A percentile compares a stretch with the other conserved stretches of the same genome.
phyloP scores from a whole-genome alignment of 2,888 invertebrate genomes.

The Coecobrya sp. region DNA sequence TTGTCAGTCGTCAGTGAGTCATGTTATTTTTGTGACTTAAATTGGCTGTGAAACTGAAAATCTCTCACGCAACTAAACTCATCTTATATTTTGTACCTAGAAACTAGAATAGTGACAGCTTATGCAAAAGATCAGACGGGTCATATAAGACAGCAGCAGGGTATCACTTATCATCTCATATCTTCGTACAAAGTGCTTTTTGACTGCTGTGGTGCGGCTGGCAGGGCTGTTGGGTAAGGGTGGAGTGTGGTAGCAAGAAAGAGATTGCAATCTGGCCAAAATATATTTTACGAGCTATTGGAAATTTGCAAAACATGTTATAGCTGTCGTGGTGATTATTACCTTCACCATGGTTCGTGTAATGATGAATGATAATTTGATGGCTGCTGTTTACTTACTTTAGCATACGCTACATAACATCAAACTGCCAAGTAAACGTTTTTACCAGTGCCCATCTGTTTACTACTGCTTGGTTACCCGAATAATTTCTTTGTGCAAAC shows the following conservation, averaged over 20 bases:
- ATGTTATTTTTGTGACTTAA: slow-evolving; percentile 47
- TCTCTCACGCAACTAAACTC: not conserved
- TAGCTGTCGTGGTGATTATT: slow-evolving; percentile 3
- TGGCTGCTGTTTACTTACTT: slow-evolving; percentile 2
- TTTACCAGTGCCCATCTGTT: too few species aligned
- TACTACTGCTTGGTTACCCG: too few species aligned
- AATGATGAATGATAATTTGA: slow-evolving; percentile 41
- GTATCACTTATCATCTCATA: slow-evolving; percentile 1
- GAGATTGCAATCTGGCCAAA: slow-evolving; percentile 2
- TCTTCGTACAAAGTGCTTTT: slow-evolving; percentile 7
- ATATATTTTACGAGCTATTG: slow-evolving; percentile 22
- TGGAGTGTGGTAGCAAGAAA: not conserved
- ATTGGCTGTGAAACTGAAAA: slow-evolving; percentile 61
- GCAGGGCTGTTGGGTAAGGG: not conserved
- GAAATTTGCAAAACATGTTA: slow-evolving; percentile 31
- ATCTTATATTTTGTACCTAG: too few species aligned
- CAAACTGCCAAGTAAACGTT: too few species aligned
- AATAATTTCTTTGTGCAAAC: too few species aligned
- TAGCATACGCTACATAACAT: not conserved
- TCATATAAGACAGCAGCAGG: not conserved
- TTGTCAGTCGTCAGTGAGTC: slow-evolving; percentile 40
- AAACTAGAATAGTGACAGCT: not conserved
- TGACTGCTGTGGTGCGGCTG: not conserved
- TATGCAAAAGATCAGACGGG: not conserved
- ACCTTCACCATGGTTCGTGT: not conserved